These are phyloP conservation scores for Chelonia mydas DNA, from an alignment of 2,797 vertebrate species.

Conservation along the genomic window DNA sequence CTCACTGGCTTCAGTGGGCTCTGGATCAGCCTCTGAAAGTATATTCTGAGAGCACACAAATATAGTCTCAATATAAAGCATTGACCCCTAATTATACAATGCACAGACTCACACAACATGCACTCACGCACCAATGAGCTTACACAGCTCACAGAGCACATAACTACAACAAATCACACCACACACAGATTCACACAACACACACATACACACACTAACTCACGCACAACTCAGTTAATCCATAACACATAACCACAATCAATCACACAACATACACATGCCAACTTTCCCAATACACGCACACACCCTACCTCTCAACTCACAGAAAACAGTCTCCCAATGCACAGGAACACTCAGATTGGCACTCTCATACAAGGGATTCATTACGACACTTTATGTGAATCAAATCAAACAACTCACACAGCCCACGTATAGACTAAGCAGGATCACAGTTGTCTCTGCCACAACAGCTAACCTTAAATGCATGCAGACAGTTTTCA, in stretches of 20 bases:
- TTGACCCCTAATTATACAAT: not conserved
- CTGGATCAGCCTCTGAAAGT: not conserved
- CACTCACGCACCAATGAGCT: not conserved
- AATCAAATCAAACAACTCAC: not conserved
- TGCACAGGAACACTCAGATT: not conserved
- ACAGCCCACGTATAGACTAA: not conserved
- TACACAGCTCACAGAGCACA: not conserved
- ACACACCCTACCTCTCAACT: not conserved
- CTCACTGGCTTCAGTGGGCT: fast-evolving
- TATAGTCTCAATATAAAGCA: not conserved
- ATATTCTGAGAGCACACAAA: not conserved
- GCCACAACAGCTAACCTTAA: fast-evolving
- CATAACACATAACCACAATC: not conserved
- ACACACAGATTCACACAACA: not conserved
- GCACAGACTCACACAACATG: not conserved
- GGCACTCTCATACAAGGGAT: not conserved
- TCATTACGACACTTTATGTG: not conserved
- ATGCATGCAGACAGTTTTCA: not conserved
- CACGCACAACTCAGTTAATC: not conserved
- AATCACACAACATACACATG: not conserved
- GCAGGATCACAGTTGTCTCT: not conserved
- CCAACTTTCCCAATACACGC: not conserved
- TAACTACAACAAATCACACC: not conserved
- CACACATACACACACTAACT: not conserved
- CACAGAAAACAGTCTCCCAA: not conserved